phyloP scores from a whole-genome alignment of 2,113 vertebrate species.

The Smithornis capensis region DNA sequence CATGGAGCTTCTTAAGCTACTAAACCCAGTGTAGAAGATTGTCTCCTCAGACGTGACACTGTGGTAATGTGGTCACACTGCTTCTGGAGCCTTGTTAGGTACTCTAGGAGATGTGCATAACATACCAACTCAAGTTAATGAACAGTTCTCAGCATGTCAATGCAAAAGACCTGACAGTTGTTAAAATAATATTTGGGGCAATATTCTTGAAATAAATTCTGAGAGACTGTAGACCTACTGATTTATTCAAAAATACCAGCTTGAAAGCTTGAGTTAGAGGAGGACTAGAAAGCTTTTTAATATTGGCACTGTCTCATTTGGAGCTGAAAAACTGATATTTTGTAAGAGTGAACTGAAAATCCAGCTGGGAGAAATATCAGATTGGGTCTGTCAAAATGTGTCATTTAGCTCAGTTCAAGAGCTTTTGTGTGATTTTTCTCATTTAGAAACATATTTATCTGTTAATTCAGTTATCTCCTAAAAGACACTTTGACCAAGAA shows the following conservation, averaged over 20 bases:
- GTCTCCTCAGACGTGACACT: neutral
- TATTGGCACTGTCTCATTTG: neutral
- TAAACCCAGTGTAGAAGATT: neutral
- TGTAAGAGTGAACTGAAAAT: neutral
- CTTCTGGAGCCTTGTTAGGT: neutral
- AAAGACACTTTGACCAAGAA: neutral
- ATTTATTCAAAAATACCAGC: neutral
- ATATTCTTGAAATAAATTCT: conserved; percentile 8
- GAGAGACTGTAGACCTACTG: neutral
- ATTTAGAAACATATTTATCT: neutral
- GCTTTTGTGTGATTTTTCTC: neutral
- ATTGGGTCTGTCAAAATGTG: neutral
- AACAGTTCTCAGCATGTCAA: neutral
- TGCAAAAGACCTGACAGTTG: neutral
- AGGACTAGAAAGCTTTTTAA: neutral
- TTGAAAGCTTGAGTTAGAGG: neutral
- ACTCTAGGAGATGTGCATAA: neutral
- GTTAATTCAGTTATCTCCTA: neutral
- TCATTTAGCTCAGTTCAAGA: neutral
- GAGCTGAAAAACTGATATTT: neutral
- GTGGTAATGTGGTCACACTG: neutral
- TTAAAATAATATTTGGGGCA: neutral
- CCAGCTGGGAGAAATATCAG: neutral
- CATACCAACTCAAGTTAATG: neutral
- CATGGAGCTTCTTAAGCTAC: neutral